Conservation (phyloP, 2,797 vertebrate genomes). For the Lagocephalus sceleratus region DNA sequence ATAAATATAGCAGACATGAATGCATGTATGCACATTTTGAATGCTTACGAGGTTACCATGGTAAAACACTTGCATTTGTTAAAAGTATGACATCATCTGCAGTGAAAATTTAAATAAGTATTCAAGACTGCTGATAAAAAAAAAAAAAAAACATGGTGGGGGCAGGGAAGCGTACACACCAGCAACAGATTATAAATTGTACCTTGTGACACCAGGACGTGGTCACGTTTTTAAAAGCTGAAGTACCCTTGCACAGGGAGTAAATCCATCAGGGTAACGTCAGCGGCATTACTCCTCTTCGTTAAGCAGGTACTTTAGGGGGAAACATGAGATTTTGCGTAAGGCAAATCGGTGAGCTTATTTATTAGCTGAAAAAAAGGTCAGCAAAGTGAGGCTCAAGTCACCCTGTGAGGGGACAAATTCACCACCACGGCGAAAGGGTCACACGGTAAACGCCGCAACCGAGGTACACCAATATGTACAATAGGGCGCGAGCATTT, state of each 20-base stretch:
- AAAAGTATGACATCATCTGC: constrained; percentile 75
- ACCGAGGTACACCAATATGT: constrained; percentile 63
- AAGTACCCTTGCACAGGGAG: constrained; percentile 55
- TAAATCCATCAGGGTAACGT: constrained; percentile 40
- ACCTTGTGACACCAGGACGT: constrained; percentile 62
- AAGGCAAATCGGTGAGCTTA: constrained; percentile 83
- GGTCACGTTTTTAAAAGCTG: constrained; percentile 57
- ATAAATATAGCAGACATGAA: constrained; percentile 78
- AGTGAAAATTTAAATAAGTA: constrained; percentile 73
- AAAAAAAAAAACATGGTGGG: constrained; percentile 21
- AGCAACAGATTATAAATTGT: constrained; percentile 57
- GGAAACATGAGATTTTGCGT: constrained; percentile 67
- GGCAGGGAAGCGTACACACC: constrained; percentile 53
- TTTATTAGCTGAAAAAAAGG: constrained; percentile 71
- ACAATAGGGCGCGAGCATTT: constrained; percentile 62
- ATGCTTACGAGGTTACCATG: constrained; percentile 73
- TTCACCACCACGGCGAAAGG: constrained; percentile 55
- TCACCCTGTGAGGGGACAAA: constrained; percentile 50
- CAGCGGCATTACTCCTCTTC: constrained; percentile 49
- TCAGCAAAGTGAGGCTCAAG: constrained; percentile 64
- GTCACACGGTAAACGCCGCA: constrained; percentile 66
- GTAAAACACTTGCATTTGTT: constrained; percentile 74
- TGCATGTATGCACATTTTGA: constrained; percentile 69
- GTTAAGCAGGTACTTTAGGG: constrained; percentile 63
- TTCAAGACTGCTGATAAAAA: constrained; percentile 32